Evolutionary conservation across 2,113 vertebrate species (phyloP).

Genomic region (Channa maculata): DNA sequence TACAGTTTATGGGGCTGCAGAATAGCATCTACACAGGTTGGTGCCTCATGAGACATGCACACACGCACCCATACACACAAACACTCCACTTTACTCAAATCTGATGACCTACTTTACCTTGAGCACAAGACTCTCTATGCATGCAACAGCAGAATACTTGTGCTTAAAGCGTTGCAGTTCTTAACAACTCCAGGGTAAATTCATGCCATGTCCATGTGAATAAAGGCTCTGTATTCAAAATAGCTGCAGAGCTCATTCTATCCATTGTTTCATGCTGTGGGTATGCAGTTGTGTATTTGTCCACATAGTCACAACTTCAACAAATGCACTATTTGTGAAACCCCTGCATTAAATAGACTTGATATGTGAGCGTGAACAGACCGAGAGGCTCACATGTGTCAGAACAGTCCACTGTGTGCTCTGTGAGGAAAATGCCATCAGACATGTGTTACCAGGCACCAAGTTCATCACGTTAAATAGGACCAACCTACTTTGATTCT

Average conservation of each 20-base stretch:
- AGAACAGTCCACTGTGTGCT: slow-evolving; percentile 54
- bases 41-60: slow-evolving; percentile 29
- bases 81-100: slow-evolving; percentile 15
- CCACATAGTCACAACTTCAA: not conserved
- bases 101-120: slow-evolving; percentile 34
- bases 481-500: slow-evolving; percentile 74
- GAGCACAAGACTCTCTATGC: slow-evolving; percentile 19
- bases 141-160: slow-evolving; percentile 10
- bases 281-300: slow-evolving; percentile 3
- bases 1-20: slow-evolving; percentile 96
- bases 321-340: not conserved
- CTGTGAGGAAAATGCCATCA: slow-evolving; percentile 16
- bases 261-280: not conserved
- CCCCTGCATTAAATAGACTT: not conserved
- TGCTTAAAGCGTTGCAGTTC: slow-evolving; percentile 14
- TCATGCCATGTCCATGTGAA: slow-evolving; percentile 11
- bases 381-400: slow-evolving; percentile 52
- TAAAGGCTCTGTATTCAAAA: not conserved
- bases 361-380: slow-evolving; percentile 19
- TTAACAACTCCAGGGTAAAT: slow-evolving; percentile 22
- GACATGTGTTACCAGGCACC: slow-evolving; percentile 33
- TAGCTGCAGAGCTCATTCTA: slow-evolving; percentile 1
- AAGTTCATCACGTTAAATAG: slow-evolving; percentile 42
- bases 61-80: no score
- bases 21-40: slow-evolving; percentile 94